Evolutionary conservation across 2,113 vertebrate species (phyloP), one percentile per base, ranked within the genome.

Genomic region (Amia ocellicauda): DNA sequence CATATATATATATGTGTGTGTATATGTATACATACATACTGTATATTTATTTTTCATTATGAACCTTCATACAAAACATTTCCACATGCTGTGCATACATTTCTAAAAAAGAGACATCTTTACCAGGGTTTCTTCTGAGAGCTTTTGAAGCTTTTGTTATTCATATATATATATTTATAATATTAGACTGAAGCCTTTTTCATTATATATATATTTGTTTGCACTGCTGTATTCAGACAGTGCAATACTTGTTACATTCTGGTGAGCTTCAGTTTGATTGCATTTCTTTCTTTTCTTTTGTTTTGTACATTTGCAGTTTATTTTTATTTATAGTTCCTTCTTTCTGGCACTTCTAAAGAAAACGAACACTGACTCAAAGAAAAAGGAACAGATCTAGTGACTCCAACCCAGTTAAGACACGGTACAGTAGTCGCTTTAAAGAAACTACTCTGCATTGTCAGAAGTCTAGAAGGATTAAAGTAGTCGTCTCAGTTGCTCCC

Each of bases 191-290:
- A 90, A 88, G 86, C 77, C 75, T 83, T 79, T 78, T 76, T 79
- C 76, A 54, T 67, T 77, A 84, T 78, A 75, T 78, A 83, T 69
- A 63, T 76, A 58, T 40, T 22, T 28, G 19, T 17, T 20, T 20
- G 36, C 56, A 58, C 56, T 20, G 56, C n/a, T 36, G 9, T 58
- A 58, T n/a, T n/a, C n/a, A n/a, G n/a, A 11, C 56, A 58, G 36
- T 58, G 22, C 31, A 41, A 23, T 23, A 22, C 31, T 47, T 16
- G 16, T 14, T 90, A 87, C 85, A 88, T 88, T 89, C 87, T 84
- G 84, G 78, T 77, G 68, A 80, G 83, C 89, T 89, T 87, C 89
- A 89, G 89, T 90, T 88, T 90, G 86, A 89, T 87, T 90, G 88
- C 86, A 88, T 88, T 86, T 83, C 70, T 78, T 78, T 72, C 45